Conservation (phyloP, 2,113 vertebrate genomes). For the Carettochelys insculpta region DNA sequence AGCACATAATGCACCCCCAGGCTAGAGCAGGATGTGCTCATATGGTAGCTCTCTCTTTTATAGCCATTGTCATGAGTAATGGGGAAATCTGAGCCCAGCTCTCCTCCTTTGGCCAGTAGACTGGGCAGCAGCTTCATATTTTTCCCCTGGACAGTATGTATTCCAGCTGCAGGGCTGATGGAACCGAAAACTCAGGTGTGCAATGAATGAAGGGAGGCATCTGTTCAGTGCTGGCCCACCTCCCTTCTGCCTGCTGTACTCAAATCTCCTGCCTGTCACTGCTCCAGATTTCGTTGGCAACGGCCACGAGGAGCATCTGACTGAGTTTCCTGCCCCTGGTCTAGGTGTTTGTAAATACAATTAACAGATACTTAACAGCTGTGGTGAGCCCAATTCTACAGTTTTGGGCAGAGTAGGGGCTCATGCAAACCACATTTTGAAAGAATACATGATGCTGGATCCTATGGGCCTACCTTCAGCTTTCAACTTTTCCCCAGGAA, state of each 20-base stretch:
- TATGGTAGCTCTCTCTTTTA: background rate
- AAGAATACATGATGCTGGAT: background rate
- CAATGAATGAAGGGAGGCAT: background rate
- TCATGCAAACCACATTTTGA: background rate
- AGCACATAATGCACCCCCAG: background rate
- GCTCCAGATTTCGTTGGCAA: background rate
- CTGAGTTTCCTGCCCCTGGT: background rate
- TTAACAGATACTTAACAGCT: rapidly evolving
- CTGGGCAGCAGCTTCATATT: rapidly evolving
- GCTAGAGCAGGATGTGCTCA: background rate
- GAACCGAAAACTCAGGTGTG: rapidly evolving
- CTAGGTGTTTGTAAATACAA: background rate
- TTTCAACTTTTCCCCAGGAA: background rate
- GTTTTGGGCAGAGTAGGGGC: background rate
- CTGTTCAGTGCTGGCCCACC: background rate
- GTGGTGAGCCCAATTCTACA: background rate
- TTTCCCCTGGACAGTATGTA: background rate
- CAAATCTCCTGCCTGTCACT: background rate
- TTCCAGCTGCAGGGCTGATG: background rate
- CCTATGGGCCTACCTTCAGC: rapidly evolving
- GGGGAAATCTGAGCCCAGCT: background rate
- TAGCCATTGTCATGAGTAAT: background rate
- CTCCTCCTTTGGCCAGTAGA: background rate
- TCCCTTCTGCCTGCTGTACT: background rate
- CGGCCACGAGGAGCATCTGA: background rate